Evolutionary conservation across 2,113 vertebrate species (phyloP), one percentile per base, ranked within the genome.

Genomic region (Leptosomus discolor): DNA sequence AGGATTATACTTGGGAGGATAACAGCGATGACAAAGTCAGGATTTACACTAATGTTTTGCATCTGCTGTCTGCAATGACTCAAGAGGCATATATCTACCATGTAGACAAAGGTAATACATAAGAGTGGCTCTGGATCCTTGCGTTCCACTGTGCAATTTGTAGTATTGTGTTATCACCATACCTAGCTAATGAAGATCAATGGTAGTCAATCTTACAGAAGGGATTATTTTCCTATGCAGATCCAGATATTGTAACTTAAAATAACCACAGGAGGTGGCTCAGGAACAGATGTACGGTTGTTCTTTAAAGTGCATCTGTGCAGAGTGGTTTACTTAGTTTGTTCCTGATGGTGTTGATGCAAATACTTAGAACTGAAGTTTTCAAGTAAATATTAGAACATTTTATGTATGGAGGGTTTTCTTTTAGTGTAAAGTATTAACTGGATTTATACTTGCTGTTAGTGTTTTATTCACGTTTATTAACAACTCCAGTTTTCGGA

Each of bases 1-100:
- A 99, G 98, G 99, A 99, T 97, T 99, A 99, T 79, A 99, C 99
- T 10, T 99, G 99, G 99, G 99, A 99, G 95, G 99, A 99, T 71
- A 99, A 97, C 97, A 98, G 98, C 0, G 99, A 99, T 9, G 99
- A 99, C 53, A 99, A 99, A 96, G 96, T 99, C 94, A 98, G 98
- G 41, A 98, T 99, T 94, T 99, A 99, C 89, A 98, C 99, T 88
- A 98, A 98, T 2, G 99, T 99, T 50, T 94, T 99, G 85, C 99
- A 99, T 37, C 98, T 99, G 81, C 98, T 99, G 70, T 99, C 99
- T 1, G 99, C 99, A 54, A 99, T 99, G 99, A 98, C 99, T 92
- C 99, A 99, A 93, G 99, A 99, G 95, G 98, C 88, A 32, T 99
- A 98, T 81, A 97, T 98, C 67, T 99, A 99, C 96, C 98, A 98